Evolutionary conservation across 2,113 vertebrate genomes (phyloP).

Genomic region (Dascyllus trimaculatus): DNA sequence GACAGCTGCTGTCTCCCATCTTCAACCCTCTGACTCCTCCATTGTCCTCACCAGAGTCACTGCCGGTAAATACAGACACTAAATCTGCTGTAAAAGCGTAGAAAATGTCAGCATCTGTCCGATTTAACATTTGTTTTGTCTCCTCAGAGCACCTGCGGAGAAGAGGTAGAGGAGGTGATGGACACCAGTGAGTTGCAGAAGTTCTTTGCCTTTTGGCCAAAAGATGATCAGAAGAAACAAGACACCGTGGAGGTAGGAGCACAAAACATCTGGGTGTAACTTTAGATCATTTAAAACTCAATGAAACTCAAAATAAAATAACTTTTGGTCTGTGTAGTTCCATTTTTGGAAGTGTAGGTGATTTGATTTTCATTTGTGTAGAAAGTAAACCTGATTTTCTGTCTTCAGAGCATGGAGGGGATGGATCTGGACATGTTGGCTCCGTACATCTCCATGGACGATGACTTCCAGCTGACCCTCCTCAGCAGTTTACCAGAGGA

Average conservation of each 20-base stretch:
- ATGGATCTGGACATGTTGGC: constrained; percentile 92
- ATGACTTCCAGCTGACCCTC: constrained; percentile 91
- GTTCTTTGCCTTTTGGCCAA: constrained; percentile 75
- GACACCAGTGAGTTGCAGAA: constrained; percentile 80
- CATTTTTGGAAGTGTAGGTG: too few relatives aligned
- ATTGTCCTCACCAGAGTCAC: neutral
- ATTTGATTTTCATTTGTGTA: too few relatives aligned
- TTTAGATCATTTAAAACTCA: too few relatives aligned
- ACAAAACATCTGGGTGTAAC: neutral
- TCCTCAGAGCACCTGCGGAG: constrained; percentile 52
- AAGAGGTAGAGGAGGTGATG: constrained; percentile 40
- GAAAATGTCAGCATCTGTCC: neutral
- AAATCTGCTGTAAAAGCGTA: neutral
- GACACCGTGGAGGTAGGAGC: constrained; percentile 59
- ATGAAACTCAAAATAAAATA: too few relatives aligned
- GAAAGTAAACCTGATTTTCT: too few relatives aligned
- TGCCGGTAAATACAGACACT: constrained; percentile 36
- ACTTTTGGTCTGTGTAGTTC: too few relatives aligned
- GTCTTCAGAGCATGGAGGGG: constrained; percentile 70
- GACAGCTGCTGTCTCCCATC: constrained; percentile 87
- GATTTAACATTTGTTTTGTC: neutral
- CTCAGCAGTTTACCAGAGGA: constrained; percentile 63
- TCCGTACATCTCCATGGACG: constrained; percentile 95
- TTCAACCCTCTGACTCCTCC: constrained; percentile 75
- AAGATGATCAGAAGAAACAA: constrained; percentile 53